A percentile compares a stretch with the other conserved stretches of the same genome.
Evolutionary conservation across 2,888 invertebrate species (phyloP).

Genomic region (Phymatocera aterrima): DNA sequence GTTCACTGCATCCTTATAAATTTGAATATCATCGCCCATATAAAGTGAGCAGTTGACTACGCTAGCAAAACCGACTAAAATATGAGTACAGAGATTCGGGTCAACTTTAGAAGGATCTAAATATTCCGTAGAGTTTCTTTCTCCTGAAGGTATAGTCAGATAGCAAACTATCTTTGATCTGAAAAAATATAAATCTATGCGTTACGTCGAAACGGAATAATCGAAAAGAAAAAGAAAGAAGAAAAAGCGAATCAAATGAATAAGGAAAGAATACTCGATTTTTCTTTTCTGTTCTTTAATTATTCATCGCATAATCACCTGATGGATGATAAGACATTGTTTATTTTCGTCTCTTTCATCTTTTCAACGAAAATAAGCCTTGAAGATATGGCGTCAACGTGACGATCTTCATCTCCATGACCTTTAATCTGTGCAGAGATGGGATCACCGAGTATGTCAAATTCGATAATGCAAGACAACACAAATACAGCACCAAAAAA

Average conservation of each 20-base stretch:
- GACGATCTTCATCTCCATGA: neutral
- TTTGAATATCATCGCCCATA: slow-evolving; percentile 73
- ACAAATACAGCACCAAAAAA: slow-evolving; percentile 18
- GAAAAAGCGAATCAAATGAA: neutral
- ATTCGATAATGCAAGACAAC: neutral
- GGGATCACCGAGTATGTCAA: neutral
- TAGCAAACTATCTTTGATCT: slow-evolving; percentile 80
- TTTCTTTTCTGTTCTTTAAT: too few relatives aligned
- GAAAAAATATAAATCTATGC: neutral
- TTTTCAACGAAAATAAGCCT: neutral
- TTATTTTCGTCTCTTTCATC: neutral
- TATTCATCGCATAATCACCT: neutral
- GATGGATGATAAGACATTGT: neutral
- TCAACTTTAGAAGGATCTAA: slow-evolving; percentile 80
- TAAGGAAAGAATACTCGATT: too few relatives aligned
- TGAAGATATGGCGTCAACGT: neutral
- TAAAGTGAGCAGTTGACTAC: slow-evolving; percentile 80
- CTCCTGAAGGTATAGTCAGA: slow-evolving; percentile 79
- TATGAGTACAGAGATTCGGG: slow-evolving; percentile 87
- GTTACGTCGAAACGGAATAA: neutral
- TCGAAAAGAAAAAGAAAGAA: neutral
- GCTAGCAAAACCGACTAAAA: slow-evolving; percentile 86
- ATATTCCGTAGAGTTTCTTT: slow-evolving; percentile 65
- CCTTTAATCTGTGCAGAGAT: neutral
- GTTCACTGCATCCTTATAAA: slow-evolving; percentile 74